Evolutionary conservation across 2,797 vertebrate genomes (phyloP).

Genomic region (Peromyscus melanophrys): DNA sequence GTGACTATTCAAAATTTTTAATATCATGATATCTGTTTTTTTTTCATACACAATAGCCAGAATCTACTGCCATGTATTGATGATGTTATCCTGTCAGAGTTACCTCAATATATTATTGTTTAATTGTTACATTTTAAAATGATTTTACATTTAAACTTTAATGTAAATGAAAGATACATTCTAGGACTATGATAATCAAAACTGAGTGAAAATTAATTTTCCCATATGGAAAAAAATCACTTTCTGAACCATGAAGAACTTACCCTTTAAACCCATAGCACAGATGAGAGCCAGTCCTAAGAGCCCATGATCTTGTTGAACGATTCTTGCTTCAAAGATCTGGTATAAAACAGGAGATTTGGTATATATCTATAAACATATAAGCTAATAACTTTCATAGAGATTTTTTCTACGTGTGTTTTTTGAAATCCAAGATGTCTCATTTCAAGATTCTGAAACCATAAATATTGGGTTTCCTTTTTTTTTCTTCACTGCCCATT

Average conservation of each 20-base stretch:
- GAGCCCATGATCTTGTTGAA: not conserved
- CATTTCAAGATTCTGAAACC: not conserved
- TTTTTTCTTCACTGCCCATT: not conserved
- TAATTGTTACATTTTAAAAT: not conserved
- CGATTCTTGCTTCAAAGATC: not conserved
- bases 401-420: not conserved
- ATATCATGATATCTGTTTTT: slow-evolving; percentile 32
- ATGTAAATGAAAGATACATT: not conserved
- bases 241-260: not conserved
- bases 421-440: not conserved
- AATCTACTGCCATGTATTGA: slow-evolving; percentile 18
- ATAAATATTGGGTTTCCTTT: not conserved
- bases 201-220: slow-evolving; percentile 5
- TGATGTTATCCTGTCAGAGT: not conserved
- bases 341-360: not conserved
- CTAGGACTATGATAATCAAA: not conserved
- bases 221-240: not conserved
- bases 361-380: not conserved
- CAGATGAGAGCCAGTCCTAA: not conserved
- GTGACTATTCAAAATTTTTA: slow-evolving; percentile 8
- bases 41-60: not conserved
- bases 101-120: not conserved
- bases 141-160: not conserved
- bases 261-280: accelerated
- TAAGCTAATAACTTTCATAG: not conserved